A percentile compares a stretch with the other conserved stretches of the same genome.
phyloP scores from a whole-genome alignment of 2,888 invertebrate genomes.

The Ptychoptera contaminata region DNA sequence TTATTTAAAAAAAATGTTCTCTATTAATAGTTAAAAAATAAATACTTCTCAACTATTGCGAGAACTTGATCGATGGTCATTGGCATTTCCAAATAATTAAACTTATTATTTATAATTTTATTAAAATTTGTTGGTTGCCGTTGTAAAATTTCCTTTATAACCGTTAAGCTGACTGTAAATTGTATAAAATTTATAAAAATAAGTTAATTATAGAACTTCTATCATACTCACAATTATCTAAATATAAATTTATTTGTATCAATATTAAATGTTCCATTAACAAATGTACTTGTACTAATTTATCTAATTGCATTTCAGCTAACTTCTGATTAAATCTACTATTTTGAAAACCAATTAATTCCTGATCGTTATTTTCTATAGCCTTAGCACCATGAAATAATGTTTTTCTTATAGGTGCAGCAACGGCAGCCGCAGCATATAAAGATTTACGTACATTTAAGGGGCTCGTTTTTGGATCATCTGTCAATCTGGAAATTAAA shows the following conservation, averaged over 20 bases:
- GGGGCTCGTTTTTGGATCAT: too few relatives aligned
- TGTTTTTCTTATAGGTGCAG: slow-evolving; percentile 18
- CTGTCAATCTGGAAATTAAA: too few relatives aligned
- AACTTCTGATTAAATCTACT: slow-evolving; percentile 22
- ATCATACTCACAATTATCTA: slow-evolving; percentile 19
- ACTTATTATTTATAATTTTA: slow-evolving; percentile 15
- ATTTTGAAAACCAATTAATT: slow-evolving; percentile 22
- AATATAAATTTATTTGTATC: slow-evolving; percentile 25
- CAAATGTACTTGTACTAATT: slow-evolving; percentile 25
- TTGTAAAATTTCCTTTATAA: slow-evolving; percentile 22
- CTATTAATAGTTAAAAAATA: neutral
- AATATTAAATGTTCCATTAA: slow-evolving; percentile 26
- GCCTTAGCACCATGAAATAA: slow-evolving; percentile 19
- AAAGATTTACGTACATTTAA: slow-evolving; percentile 25
- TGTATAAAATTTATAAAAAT: neutral
- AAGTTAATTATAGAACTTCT: neutral
- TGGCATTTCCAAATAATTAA: slow-evolving; percentile 24
- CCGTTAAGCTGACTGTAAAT: slow-evolving; percentile 19
- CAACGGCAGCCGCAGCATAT: slow-evolving; percentile 20
- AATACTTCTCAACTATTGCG: slow-evolving; percentile 20
- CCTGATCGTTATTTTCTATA: slow-evolving; percentile 9
- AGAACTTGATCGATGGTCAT: slow-evolving; percentile 21
- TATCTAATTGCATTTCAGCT: slow-evolving; percentile 19
- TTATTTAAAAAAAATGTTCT: neutral
- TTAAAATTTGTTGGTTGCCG: slow-evolving; percentile 14